These are phyloP conservation scores for Catocala nupta DNA, from an alignment of 2,888 invertebrate genomes.

Conservation along the genomic window DNA sequence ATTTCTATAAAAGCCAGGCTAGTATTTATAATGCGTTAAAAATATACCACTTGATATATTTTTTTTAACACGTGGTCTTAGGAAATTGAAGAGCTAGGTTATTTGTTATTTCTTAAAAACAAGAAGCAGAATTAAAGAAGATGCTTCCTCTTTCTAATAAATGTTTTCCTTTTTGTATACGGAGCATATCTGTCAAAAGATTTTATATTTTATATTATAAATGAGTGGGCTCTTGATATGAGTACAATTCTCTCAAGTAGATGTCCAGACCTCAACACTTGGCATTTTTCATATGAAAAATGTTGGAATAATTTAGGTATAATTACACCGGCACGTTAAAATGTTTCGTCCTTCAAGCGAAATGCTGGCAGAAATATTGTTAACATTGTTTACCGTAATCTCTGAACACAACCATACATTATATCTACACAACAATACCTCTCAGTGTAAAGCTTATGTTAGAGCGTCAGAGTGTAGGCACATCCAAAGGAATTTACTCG, in stretches of 20 bases:
- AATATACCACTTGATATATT: too few species aligned
- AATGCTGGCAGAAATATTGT: neutral
- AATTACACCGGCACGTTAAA: conserved; percentile 17
- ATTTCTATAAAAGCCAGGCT: too few species aligned
- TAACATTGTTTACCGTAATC: conserved; percentile 6
- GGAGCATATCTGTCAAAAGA: conserved; percentile 10
- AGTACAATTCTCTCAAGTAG: conserved; percentile 27
- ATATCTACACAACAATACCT: neutral
- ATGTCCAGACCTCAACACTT: conserved; percentile 27
- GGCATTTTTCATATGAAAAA: conserved; percentile 19
- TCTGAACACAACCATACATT: neutral
- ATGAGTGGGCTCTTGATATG: conserved; percentile 17
- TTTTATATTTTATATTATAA: conserved; percentile 30
- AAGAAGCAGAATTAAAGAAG: too few species aligned
- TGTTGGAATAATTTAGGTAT: conserved; percentile 20
- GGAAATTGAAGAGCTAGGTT: too few species aligned
- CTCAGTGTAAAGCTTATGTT: neutral
- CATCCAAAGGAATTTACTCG: neutral
- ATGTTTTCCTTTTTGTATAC: too few species aligned
- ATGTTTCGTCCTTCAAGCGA: conserved; percentile 13
- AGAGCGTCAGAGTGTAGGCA: neutral
- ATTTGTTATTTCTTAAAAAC: too few species aligned
- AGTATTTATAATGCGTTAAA: too few species aligned
- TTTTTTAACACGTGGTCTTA: too few species aligned
- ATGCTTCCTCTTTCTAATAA: too few species aligned